Base-by-base conservation (phyloP, 1,140 invertebrate genomes). In the Caenorhabditis latens region DNA sequence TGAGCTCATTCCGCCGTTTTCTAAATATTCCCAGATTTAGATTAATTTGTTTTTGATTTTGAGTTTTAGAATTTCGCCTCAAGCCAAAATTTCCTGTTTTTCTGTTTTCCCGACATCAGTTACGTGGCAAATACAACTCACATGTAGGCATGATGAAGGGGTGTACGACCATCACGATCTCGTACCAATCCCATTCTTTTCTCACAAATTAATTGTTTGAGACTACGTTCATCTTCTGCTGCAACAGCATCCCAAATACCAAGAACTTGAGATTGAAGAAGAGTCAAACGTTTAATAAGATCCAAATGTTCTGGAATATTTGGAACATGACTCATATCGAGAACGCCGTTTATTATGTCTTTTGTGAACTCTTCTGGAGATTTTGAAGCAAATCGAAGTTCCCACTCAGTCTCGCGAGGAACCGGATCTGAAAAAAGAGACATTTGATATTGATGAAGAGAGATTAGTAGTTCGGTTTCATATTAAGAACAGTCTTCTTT, bases 121-220 rank as follows among this genome's bases (percentile, higher is more conserved):
- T 48, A 58, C 55, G 61, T 63, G 61, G 21, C 24, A 63, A 58
- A 58, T n/a, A n/a, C 5, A 89, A 86, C 97, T 94, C 0, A 96
- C 95, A n/a, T 86, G n/a, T 86, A 86, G 24, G 97, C 96, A 71
- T 97, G 96, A 93, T 99, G 97, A 58, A 99, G 93, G 5, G 97
- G 96, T 0, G 96, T 97, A 96, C 89, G 65, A 14, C 91, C 91
- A 53, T 89, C 82, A 19, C 84, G n/a, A 82, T 97, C 96, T 89
- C 95, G 94, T 2, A 96, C 96, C 58, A 96, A 94, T 13, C 96
- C 96, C 91, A 97, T 96, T 94, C 97, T 96, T 91, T 96, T 95
- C 85, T 96, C 93, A 93, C 97, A 96, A 89, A 98, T 93, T 5
- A 96, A 95, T 83, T 95, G 95, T 93, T 97, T 96, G 55, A 98